Evolutionary conservation across 2,113 vertebrate species (phyloP).

Genomic region (Lipophrys pholis): DNA sequence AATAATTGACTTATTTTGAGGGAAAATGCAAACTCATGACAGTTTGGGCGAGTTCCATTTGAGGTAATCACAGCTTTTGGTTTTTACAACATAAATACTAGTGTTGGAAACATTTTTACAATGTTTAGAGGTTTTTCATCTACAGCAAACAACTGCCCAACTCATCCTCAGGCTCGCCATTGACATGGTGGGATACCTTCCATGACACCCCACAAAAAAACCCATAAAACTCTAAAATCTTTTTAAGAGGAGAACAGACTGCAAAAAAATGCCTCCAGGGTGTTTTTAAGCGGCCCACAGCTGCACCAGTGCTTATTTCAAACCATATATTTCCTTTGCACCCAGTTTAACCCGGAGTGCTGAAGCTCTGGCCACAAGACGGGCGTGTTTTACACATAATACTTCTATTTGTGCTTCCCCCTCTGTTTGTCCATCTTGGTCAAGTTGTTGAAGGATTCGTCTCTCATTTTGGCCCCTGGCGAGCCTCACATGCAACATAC

Average conservation of each 20-base stretch:
- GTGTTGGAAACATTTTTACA: constrained; percentile 40
- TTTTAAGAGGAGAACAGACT: constrained; percentile 51
- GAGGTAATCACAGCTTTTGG: constrained; percentile 9
- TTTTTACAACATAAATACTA: constrained; percentile 48
- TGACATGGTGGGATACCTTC: constrained; percentile 36
- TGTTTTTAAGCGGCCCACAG: constrained; percentile 69
- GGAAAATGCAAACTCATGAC: constrained; percentile 35
- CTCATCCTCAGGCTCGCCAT: constrained; percentile 4
- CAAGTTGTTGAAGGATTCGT: constrained; percentile 49
- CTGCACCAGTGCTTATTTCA: constrained; percentile 57
- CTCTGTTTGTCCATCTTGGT: constrained; percentile 48
- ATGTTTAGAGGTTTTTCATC: constrained; percentile 14
- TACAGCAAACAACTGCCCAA: constrained; percentile 21
- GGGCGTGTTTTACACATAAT: constrained; percentile 83
- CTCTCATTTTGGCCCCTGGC: constrained; percentile 9
- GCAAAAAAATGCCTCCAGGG: constrained; percentile 42
- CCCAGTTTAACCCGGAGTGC: constrained; percentile 60
- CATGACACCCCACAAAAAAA: constrained; percentile 28
- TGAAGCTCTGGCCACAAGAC: constrained; percentile 61
- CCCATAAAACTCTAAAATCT: constrained; percentile 44
- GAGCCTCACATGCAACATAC: constrained; percentile 21
- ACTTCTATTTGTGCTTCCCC: constrained; percentile 68
- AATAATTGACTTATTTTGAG: background rate
- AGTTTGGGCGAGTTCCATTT: background rate
- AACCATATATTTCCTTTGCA: constrained; percentile 71